Conservation (phyloP, 2,797 vertebrate species). For the Stomatorhinus walkeri region DNA sequence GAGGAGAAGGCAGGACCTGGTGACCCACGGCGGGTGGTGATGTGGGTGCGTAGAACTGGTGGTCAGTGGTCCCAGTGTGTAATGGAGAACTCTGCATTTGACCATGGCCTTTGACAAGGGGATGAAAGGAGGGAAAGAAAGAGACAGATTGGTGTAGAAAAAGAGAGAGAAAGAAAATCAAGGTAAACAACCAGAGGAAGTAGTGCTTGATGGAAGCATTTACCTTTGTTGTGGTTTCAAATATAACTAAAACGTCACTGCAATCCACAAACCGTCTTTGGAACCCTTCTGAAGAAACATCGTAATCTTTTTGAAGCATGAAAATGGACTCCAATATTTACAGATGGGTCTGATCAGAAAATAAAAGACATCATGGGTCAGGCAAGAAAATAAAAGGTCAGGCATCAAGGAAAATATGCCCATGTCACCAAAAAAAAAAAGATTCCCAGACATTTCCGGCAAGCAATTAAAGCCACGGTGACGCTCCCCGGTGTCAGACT, state of each 20-base stretch:
- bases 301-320: neutral
- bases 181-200: neutral
- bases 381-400: neutral
- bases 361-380: neutral
- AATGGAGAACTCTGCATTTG: slow-evolving; percentile 41
- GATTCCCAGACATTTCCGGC: neutral
- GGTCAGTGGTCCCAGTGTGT: slow-evolving; percentile 46
- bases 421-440: neutral
- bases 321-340: neutral
- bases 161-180: neutral
- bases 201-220: neutral
- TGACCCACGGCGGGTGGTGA: slow-evolving; percentile 46
- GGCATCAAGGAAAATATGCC: neutral
- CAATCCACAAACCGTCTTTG: neutral
- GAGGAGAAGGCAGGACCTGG: slow-evolving; percentile 16
- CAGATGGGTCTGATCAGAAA: neutral
- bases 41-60: slow-evolving; percentile 55
- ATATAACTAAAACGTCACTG: neutral
- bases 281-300: neutral
- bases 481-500: neutral
- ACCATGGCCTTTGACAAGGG: slow-evolving; percentile 51
- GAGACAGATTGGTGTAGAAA: neutral
- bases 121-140: neutral
- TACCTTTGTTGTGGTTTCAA: neutral
- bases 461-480: neutral